Percentiles rank a stretch among this genome's conserved stretches.
Evolutionary conservation across 37 sponge, comb jelly and placozoan genomes (phyloP).

Genomic region (Spongia lamella): DNA sequence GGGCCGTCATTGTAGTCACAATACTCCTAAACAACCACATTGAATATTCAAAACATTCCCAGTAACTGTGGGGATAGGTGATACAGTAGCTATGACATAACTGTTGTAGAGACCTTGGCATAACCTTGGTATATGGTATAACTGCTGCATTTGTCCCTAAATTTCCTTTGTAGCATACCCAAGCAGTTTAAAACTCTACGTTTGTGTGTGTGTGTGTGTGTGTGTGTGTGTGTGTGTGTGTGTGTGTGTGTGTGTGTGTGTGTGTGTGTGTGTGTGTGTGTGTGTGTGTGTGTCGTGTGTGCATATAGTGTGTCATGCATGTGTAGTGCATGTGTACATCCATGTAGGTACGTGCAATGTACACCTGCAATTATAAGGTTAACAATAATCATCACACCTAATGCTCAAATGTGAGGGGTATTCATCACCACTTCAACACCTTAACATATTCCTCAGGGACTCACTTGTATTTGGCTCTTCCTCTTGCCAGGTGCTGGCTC

Average conservation of each 20-base stretch:
- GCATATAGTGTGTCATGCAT: not conserved
- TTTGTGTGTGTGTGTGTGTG: too few species aligned
- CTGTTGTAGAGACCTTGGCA: too few species aligned
- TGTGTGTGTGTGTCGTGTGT: not conserved
- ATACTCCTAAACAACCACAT: conserved; percentile 95
- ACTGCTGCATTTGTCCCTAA: too few species aligned
- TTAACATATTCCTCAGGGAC: not conserved
- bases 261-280: not conserved
- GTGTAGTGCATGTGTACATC: not conserved
- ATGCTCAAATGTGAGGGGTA: not conserved
- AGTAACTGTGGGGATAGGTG: too few species aligned
- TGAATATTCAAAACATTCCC: too few species aligned
- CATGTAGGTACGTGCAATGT: not conserved
- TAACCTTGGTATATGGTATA: too few species aligned
- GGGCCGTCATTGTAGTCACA: conserved; percentile 93
- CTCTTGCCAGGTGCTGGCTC: conserved; percentile 95
- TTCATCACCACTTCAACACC: not conserved
- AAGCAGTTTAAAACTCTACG: too few species aligned
- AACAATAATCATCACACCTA: not conserved
- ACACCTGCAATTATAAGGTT: too few species aligned
- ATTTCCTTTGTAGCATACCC: too few species aligned
- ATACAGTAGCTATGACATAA: too few species aligned
- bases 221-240: too few species aligned
- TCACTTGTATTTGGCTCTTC: conserved; percentile 97
- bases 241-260: too few species aligned